phyloP scores from a whole-genome alignment of 2,797 vertebrate species.

The Pogoniulus pusillus region DNA sequence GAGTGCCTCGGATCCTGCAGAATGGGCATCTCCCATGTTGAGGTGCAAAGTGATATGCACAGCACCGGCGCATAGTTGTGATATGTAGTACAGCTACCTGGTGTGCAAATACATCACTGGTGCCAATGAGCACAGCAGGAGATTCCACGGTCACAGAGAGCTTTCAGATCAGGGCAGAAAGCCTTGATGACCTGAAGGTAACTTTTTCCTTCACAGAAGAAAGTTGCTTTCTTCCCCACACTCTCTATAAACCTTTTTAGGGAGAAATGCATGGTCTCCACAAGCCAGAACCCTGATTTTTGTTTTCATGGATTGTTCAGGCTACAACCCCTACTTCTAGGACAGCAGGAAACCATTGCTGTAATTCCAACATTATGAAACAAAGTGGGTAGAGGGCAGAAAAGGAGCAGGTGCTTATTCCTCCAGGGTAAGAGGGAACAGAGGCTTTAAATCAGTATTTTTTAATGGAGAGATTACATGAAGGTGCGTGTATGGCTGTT shows the following conservation, averaged over 20 bases:
- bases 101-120: background rate
- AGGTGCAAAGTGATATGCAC: rapidly evolving
- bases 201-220: background rate
- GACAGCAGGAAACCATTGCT: background rate
- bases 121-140: background rate
- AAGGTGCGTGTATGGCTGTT: background rate
- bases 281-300: background rate
- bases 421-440: background rate
- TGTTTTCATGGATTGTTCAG: background rate
- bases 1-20: rapidly evolving
- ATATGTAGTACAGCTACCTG: rapidly evolving
- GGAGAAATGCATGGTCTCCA: background rate
- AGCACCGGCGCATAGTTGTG: background rate
- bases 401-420: background rate
- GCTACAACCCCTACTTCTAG: background rate
- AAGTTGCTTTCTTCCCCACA: background rate
- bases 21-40: background rate
- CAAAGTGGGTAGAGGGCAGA: background rate
- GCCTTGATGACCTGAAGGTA: rapidly evolving
- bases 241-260: background rate
- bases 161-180: background rate
- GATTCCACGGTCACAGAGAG: rapidly evolving
- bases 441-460: background rate
- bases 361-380: background rate
- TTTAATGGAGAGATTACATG: background rate